Evolutionary conservation across 2,113 vertebrate genomes (phyloP), one percentile per base, ranked within the genome.

Genomic region (Pagrus major): DNA sequence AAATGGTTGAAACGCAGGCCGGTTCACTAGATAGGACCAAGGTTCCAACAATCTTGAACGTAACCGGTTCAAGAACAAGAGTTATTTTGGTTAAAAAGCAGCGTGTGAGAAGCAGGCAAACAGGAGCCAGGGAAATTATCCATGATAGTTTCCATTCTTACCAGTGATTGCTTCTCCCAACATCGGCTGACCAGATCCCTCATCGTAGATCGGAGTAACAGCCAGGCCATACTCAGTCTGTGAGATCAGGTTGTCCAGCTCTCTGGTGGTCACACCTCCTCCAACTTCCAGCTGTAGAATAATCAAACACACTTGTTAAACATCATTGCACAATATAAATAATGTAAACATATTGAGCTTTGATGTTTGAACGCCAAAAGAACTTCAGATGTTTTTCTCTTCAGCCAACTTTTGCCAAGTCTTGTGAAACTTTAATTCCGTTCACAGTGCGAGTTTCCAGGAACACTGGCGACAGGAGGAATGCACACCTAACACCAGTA

Each of bases 131-230:
- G 29, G 4, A 6, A 0, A n/a, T 54, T 9, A 47, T 42, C 16
- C 15, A 25, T 7, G n/a, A 27, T 21, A 3, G 25, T 65, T 33
- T 76, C 33, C 6, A 18, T 25, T 79, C 93, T 95, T 88, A 99
- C 98, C 95, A 44, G 98, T 99, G 46, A 94, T 92, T 52, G 94
- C 97, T 2, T 94, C 80, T 64, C 96, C 96, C 58, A 88, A 84
- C 92, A 94, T 92, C 0, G 96, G 93, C 10, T 91, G 86, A 51
- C 96, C 96, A 55, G 93, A 84, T 12, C 96, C 96, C 63, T 96
- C 96, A 0, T 97, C 97, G 0, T 97, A 98, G 0, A 97, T 85
- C 1, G 98, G 96, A 71, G 96, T 96, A 27, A 99, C 95, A 9
- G 94, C 93, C 65, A 99, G 80, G 0, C 91, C 89, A 76, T 99